phyloP scores from a whole-genome alignment of 2,888 invertebrate genomes.

The Galerucella calmariensis region DNA sequence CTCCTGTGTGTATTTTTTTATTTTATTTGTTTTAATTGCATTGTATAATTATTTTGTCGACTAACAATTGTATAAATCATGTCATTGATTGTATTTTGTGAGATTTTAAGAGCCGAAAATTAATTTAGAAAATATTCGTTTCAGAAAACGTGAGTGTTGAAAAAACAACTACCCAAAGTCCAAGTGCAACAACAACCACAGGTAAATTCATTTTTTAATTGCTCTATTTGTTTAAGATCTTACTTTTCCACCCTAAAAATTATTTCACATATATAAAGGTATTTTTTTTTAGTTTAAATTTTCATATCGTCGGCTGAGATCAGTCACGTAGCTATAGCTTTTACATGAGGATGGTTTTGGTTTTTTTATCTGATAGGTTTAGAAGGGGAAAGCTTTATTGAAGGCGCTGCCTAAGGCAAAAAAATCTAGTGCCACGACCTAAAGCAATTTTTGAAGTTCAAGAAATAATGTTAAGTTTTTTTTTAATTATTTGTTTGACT shows the following conservation, averaged over 20 bases:
- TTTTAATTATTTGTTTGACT: too few relatives aligned
- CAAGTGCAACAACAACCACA: conserved; percentile 56
- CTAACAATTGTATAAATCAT: background rate
- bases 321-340: too few relatives aligned
- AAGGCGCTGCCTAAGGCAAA: too few relatives aligned
- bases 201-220: conserved; percentile 42
- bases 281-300: background rate
- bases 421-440: too few relatives aligned
- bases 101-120: background rate
- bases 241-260: too few relatives aligned
- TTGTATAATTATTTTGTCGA: conserved; percentile 16
- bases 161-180: conserved; percentile 57
- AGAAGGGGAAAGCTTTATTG: too few relatives aligned
- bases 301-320: background rate
- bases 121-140: conserved; percentile 49
- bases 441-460: too few relatives aligned
- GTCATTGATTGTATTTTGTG: conserved; percentile 14
- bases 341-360: too few relatives aligned
- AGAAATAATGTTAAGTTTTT: too few relatives aligned
- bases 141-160: conserved; percentile 56
- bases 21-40: conserved; percentile 28
- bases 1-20: background rate
- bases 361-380: too few relatives aligned
- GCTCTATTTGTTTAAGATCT: background rate
- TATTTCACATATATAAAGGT: too few relatives aligned